Percentiles rank a stretch among this genome's conserved stretches.
Evolutionary conservation across 2,797 vertebrate genomes (phyloP).

Genomic region (Varecia variegata): DNA sequence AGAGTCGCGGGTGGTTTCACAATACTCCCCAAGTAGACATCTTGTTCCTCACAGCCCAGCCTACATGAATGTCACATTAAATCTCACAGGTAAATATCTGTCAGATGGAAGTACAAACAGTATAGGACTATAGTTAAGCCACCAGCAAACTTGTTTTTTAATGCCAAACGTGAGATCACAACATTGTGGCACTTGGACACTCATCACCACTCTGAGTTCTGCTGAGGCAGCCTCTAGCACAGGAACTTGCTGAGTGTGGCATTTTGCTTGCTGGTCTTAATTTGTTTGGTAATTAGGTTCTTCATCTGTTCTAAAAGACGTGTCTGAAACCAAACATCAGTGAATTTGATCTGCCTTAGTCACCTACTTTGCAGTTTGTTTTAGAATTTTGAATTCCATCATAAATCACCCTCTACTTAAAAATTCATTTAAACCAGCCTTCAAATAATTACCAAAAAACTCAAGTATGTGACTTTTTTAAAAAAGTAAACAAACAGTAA

Average conservation of each 20-base stretch:
- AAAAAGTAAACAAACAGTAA: conserved; percentile 64
- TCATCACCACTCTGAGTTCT: neutral
- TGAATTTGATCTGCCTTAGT: conserved; percentile 65
- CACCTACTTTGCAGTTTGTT: conserved; percentile 68
- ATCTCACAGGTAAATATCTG: neutral
- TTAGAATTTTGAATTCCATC: conserved; percentile 63
- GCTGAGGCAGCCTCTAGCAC: conserved; percentile 50
- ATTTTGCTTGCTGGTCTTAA: conserved; percentile 66
- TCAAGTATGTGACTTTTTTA: conserved; percentile 64
- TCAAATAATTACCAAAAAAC: conserved; percentile 63
- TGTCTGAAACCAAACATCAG: conserved; percentile 55
- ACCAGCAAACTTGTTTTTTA: neutral
- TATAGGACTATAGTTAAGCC: neutral
- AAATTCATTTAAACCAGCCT: conserved; percentile 71
- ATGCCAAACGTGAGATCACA: conserved; percentile 7
- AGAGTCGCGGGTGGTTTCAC: neutral
- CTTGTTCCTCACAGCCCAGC: neutral
- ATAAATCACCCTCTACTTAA: conserved; percentile 67
- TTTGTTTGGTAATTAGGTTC: conserved; percentile 73
- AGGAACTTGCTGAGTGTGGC: conserved; percentile 60
- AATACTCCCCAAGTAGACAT: neutral
- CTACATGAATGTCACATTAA: neutral
- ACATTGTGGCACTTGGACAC: conserved; percentile 29
- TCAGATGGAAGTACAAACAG: neutral
- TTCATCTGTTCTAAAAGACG: conserved; percentile 62